Percentiles rank a stretch among this genome's conserved stretches.
phyloP scores from a whole-genome alignment of 2,888 invertebrate genomes.

The Torymus texanus region DNA sequence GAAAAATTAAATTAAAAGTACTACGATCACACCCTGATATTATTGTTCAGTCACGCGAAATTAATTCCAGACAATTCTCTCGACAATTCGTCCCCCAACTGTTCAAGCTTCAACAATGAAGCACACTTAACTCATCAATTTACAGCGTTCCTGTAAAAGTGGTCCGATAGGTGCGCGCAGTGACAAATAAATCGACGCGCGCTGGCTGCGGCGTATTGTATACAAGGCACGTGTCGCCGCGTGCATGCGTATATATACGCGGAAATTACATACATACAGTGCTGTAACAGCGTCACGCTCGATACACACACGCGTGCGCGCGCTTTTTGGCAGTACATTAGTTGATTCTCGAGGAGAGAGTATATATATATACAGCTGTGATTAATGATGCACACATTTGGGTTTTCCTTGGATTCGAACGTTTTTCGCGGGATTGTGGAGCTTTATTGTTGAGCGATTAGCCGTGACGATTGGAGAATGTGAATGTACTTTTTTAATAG shows the following conservation, averaged over 20 bases:
- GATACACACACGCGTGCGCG: background rate
- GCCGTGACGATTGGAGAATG: conserved; percentile 13
- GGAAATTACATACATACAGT: background rate
- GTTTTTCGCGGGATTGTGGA: background rate
- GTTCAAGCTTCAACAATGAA: conserved; percentile 7
- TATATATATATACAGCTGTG: conserved; percentile 25
- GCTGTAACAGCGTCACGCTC: conserved; percentile 6
- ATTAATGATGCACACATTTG: conserved; percentile 36
- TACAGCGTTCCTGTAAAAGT: conserved; percentile 25
- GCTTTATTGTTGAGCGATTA: conserved; percentile 17
- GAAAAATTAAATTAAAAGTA: no score
- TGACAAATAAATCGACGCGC: conserved; percentile 40
- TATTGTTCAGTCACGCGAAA: no score
- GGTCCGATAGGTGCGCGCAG: background rate
- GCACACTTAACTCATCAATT: conserved; percentile 47
- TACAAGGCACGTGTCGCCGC: conserved; percentile 70
- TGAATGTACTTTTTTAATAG: background rate
- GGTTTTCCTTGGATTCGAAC: background rate
- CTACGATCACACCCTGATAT: no score
- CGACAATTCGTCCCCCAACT: no score
- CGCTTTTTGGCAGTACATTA: no score
- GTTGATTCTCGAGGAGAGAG: background rate
- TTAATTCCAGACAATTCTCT: no score
- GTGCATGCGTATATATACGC: conserved; percentile 66
- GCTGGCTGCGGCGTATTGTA: background rate